These are phyloP conservation scores for Epirrhoe alternata DNA, from an alignment of 2,888 invertebrate genomes.

Conservation along the genomic window DNA sequence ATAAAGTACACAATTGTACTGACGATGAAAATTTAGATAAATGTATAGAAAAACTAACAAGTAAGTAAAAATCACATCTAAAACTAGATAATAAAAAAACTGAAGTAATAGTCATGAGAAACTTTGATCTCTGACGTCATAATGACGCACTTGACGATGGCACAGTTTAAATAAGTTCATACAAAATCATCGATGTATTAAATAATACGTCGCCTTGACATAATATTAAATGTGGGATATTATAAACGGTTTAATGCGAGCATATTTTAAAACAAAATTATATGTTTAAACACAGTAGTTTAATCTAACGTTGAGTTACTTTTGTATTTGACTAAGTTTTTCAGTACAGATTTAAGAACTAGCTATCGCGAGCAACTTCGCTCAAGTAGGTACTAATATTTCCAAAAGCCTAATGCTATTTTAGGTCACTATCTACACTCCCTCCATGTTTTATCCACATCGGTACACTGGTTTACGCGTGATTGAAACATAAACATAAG, in stretches of 20 bases:
- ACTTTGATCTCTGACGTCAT: constrained; percentile 14
- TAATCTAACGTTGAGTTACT: too few relatives aligned
- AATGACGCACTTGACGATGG: constrained; percentile 19
- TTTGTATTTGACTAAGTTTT: too few relatives aligned
- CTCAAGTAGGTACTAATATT: too few relatives aligned
- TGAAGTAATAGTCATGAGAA: constrained; percentile 5
- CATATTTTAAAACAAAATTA: too few relatives aligned
- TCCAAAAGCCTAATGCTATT: too few relatives aligned
- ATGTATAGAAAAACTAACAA: not conserved
- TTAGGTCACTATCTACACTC: too few relatives aligned
- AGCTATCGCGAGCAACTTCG: too few relatives aligned
- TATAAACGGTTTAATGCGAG: not conserved
- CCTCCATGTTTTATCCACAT: too few relatives aligned
- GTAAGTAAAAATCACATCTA: too few relatives aligned
- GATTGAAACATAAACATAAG: too few relatives aligned
- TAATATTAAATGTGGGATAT: constrained; percentile 5
- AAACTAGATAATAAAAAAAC: not conserved
- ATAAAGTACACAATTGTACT: not conserved
- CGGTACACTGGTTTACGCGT: too few relatives aligned
- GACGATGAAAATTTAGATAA: not conserved
- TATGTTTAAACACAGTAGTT: not conserved
- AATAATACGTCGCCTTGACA: constrained; percentile 15
- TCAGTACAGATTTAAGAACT: too few relatives aligned
- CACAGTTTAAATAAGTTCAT: not conserved
- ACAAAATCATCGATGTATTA: constrained; percentile 4